Conservation (phyloP, 2,797 vertebrate genomes). For the Neopelma chrysocephalum region DNA sequence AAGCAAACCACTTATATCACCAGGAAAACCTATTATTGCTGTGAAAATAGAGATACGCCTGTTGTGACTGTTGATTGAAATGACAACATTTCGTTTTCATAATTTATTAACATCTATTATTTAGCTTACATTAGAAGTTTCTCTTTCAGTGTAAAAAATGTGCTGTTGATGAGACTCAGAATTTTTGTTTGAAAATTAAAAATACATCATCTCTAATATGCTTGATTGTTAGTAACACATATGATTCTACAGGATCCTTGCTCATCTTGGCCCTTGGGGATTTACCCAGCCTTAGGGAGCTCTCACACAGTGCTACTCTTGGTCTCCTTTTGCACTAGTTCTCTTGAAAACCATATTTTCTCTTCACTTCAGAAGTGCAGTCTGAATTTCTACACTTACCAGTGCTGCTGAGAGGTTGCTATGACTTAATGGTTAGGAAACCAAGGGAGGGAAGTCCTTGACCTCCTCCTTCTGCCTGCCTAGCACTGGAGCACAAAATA, state of each 20-base stretch:
- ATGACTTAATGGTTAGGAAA: neutral
- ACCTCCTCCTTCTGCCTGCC: neutral
- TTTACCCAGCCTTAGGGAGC: neutral
- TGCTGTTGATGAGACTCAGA: neutral
- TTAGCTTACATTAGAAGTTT: neutral
- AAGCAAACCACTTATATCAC: constrained; percentile 2
- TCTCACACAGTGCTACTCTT: neutral
- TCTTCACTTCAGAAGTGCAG: neutral
- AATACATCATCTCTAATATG: fast-evolving
- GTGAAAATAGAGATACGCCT: neutral
- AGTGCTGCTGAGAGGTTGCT: neutral
- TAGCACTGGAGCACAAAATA: neutral
- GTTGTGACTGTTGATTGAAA: constrained; percentile 24
- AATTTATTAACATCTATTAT: neutral
- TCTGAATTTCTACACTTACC: neutral
- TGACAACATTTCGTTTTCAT: neutral
- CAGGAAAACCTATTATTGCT: neutral
- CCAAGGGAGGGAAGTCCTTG: neutral
- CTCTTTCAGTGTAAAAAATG: neutral
- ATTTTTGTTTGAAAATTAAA: neutral
- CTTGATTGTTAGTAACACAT: neutral
- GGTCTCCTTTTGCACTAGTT: neutral
- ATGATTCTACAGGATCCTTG: neutral
- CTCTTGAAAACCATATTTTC: neutral
- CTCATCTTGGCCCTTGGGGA: neutral